Evolutionary conservation across 2,888 invertebrate genomes (phyloP), one percentile per base, ranked within the genome.

Genomic region (Tryphoninae sp.): DNA sequence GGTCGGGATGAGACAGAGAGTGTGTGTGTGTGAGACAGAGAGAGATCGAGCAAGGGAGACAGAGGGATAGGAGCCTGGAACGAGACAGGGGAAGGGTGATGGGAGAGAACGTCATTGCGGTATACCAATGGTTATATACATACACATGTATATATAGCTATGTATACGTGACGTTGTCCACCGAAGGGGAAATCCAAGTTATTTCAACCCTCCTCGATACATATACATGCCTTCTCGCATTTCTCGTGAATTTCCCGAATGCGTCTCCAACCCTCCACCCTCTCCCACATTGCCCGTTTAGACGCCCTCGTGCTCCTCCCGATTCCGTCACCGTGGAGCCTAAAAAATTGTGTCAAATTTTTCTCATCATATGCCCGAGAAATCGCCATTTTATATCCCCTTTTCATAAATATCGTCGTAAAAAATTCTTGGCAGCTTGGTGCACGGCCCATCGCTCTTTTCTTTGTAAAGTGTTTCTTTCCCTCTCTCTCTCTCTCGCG

Each of bases 141-240:
- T 40, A 67, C 45, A 59, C n/a, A 71, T 59, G 59, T 22, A 53
- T 33, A n/a, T 45, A 59, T 51, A 72, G 22, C 67, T 19, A 53
- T 33, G 22, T 45, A 59, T 51, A 72, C 49, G 73, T 19, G 51
- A 26, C 22, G 61, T 40, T 53, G 26, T 19, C 19, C 49, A 26
- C 72, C 16, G 61, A 51, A 58, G 62, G 40, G 55, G 62, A 73
- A 72, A 68, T 81, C 77, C 73, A 64, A 81, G 73, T 77, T 81
- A 81, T 81, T 81, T 77, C 81, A 77, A 77, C 64, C 77, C 77
- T 69, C 72, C 49, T 19, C 73, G 19, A 62, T 33, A 19, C 59
- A 49, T 53, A 49, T 33, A 68, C 73, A 59, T 59, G 51, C 59
- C 74, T n/a, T 58, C 49, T 16, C 51, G 67, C 45, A 68, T 59